phyloP scores from a whole-genome alignment of 2,888 invertebrate species.

The Polymixis lichenea region DNA sequence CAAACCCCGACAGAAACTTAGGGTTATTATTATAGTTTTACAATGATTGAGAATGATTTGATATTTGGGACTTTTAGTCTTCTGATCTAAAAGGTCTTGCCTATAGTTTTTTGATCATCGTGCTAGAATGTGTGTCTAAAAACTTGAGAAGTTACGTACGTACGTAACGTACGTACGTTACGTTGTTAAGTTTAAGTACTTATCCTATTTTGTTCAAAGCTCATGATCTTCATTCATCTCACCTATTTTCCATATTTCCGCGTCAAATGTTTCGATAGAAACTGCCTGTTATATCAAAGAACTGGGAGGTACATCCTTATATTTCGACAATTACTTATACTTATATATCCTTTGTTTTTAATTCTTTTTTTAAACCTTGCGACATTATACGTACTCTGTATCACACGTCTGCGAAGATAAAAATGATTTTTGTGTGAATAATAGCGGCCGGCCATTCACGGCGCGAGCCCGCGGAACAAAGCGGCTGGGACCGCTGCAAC shows the following conservation, averaged over 20 bases:
- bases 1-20: too few species aligned
- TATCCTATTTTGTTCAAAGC: neutral
- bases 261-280: neutral
- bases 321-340: neutral
- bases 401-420: slow-evolving; percentile 51
- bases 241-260: neutral
- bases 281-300: neutral
- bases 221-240: neutral
- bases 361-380: neutral
- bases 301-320: too few species aligned
- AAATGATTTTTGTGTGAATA: slow-evolving; percentile 62
- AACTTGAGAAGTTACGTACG: slow-evolving; percentile 4
- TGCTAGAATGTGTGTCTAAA: neutral
- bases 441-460: slow-evolving; percentile 59
- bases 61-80: neutral
- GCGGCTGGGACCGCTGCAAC: slow-evolving; percentile 57
- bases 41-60: neutral
- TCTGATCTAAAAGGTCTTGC: neutral
- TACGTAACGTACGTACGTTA: too few species aligned
- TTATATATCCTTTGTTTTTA: neutral
- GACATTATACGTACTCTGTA: neutral
- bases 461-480: slow-evolving; percentile 64
- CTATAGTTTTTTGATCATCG: neutral
- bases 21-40: neutral
- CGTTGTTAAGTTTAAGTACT: neutral